phyloP scores from a whole-genome alignment of 2,797 vertebrate species.

The Streptopelia turtur region DNA sequence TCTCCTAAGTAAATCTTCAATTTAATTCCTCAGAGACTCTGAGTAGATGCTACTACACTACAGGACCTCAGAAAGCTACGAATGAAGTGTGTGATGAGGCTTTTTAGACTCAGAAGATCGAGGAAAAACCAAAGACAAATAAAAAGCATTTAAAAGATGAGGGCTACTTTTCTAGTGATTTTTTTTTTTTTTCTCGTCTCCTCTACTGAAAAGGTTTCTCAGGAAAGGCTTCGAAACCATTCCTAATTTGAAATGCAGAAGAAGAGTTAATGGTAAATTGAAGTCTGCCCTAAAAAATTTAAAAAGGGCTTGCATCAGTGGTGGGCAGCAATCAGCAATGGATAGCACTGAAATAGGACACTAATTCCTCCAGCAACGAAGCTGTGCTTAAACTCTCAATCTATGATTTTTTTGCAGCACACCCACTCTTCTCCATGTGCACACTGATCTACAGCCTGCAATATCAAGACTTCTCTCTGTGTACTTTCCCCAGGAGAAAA shows the following conservation, averaged over 20 bases:
- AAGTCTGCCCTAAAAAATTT: slow-evolving; percentile 24
- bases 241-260: not conserved
- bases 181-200: not conserved
- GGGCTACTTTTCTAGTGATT: not conserved
- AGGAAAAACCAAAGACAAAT: slow-evolving; percentile 33
- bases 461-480: not conserved
- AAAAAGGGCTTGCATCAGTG: not conserved
- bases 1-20: slow-evolving; percentile 59
- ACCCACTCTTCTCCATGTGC: not conserved
- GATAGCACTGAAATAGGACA: not conserved
- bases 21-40: slow-evolving; percentile 63
- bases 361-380: not conserved
- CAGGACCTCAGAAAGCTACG: slow-evolving; percentile 50
- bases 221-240: not conserved
- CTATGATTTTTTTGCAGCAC: not conserved
- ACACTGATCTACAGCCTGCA: not conserved
- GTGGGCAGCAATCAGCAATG: not conserved
- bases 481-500: not conserved
- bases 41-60: slow-evolving; percentile 40
- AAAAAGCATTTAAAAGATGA: slow-evolving; percentile 35
- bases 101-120: slow-evolving; percentile 51
- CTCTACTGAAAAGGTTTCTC: not conserved
- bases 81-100: slow-evolving; percentile 70
- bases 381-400: not conserved
- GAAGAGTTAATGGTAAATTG: not conserved